A percentile compares a stretch with the other conserved stretches of the same genome.
Evolutionary conservation across 2,888 invertebrate species (phyloP).

Genomic region (Endotricha flammealis): DNA sequence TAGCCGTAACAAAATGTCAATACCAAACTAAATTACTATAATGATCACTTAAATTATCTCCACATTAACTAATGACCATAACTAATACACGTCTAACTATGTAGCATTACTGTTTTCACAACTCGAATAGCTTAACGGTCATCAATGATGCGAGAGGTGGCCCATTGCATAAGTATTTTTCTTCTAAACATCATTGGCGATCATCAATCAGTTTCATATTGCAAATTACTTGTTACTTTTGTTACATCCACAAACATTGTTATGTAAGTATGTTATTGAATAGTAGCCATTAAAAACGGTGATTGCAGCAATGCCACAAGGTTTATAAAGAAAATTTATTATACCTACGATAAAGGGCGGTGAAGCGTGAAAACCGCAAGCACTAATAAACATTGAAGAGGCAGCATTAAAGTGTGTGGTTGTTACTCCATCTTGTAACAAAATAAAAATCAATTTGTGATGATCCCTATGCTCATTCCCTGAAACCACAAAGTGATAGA

Average conservation of each 20-base stretch:
- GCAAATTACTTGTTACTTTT: slow-evolving; percentile 16
- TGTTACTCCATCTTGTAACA: slow-evolving; percentile 2
- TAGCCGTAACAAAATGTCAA: too few relatives aligned
- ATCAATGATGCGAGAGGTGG: slow-evolving; percentile 12
- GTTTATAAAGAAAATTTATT: neutral
- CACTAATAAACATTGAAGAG: slow-evolving; percentile 24
- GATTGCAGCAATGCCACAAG: neutral
- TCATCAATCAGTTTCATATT: slow-evolving; percentile 18
- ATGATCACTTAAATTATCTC: too few relatives aligned
- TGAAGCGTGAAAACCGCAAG: slow-evolving; percentile 27
- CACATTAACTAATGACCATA: neutral
- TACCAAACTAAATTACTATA: too few relatives aligned
- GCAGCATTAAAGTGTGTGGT: slow-evolving; percentile 11
- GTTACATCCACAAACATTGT: slow-evolving; percentile 12
- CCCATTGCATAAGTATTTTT: slow-evolving; percentile 16
- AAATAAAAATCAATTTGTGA: slow-evolving; percentile 3
- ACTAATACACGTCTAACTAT: neutral
- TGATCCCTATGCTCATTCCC: neutral
- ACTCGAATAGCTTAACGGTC: slow-evolving; percentile 2
- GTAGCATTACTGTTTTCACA: neutral
- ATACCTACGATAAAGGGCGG: slow-evolving; percentile 2
- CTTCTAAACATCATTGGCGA: slow-evolving; percentile 9
- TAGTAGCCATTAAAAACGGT: neutral
- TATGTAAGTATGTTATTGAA: slow-evolving; percentile 12
- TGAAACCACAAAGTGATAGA: neutral